Evolutionary conservation across 2,888 invertebrate genomes (phyloP).

Genomic region (Drosophila picticornis): DNA sequence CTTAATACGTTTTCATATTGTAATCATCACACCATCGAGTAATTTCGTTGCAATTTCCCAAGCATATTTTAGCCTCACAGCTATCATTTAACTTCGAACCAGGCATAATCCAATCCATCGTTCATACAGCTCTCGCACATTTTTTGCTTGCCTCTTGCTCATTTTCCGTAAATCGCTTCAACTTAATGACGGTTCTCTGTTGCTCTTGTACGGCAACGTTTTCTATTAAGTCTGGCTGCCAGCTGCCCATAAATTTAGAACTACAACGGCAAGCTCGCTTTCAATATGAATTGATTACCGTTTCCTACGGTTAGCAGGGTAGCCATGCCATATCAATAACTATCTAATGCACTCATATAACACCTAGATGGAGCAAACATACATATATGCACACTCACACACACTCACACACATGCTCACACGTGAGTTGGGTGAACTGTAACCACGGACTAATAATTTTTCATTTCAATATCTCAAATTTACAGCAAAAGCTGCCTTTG

Average conservation of each 20-base stretch:
- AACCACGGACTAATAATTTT: constrained; percentile 53
- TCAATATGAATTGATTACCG: constrained; percentile 74
- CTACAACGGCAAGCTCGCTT: constrained; percentile 39
- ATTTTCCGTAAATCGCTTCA: constrained; percentile 49
- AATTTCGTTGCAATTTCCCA: constrained; percentile 58
- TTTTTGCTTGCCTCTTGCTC: constrained; percentile 19
- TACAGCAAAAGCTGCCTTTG: constrained; percentile 25
- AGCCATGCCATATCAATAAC: constrained; percentile 67
- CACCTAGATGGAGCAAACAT: constrained; percentile 30
- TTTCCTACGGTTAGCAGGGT: constrained; percentile 34
- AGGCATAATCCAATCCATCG: constrained; percentile 20
- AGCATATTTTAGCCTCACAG: constrained; percentile 44
- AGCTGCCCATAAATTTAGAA: constrained; percentile 57
- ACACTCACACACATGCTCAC: constrained; percentile 9
- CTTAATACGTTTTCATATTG: constrained; percentile 24
- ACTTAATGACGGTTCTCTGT: constrained; percentile 56
- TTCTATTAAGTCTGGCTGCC: constrained; percentile 37
- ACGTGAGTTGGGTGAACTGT: constrained; percentile 4
- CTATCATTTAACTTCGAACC: constrained; percentile 32
- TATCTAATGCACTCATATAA: constrained; percentile 47
- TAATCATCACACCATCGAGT: constrained; percentile 26
- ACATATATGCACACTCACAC: constrained; percentile 12
- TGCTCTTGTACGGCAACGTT: constrained; percentile 16
- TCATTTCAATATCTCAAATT: constrained; percentile 65
- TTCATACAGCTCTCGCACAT: constrained; percentile 3